Base-by-base conservation (phyloP, 2,797 vertebrate genomes). In the Girardinus metallicus region DNA sequence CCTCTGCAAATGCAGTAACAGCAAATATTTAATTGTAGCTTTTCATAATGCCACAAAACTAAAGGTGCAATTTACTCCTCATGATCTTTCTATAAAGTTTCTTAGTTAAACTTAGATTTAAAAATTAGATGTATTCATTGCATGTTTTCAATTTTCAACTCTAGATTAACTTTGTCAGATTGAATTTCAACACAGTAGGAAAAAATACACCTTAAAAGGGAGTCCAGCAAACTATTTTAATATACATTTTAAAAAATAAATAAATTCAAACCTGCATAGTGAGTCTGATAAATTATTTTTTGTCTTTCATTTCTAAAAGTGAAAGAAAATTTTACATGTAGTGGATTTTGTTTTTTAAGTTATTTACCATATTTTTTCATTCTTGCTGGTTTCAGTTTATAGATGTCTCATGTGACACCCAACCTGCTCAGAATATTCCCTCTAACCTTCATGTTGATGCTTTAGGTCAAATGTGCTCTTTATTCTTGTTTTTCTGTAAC, bases 21-120 rank as follows among this genome's bases (percentile, higher is more conserved):
- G 55, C 26, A 85, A 73, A 86, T 12, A 72, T 68, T 66, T 68
- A 77, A 49, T 2, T 44, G 12, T n/a, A 15, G 10, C 1, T n/a
- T 70, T 5, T 70, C n/a, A 41, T n/a, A 26, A 70, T n/a, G 11
- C 1, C 66, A 39, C 18, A 66, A 66, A 66, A 11, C 9, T 66
- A 23, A 66, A 23, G 21, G 18, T 66, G 18, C 2, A 66, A 66
- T 39, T 66, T 39, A 66, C 8, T 60, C 4, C 4, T 66, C 18
- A 36, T 39, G 10, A 66, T 9, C 34, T 36, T 36, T n/a, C 55
- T 12, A 60, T 21, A n/a, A n/a, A 15, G 29, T 62, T 5, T 31
- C 0, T 31, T 13, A 15, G 31, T 62, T 16, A 16, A 18, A 31
- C 15, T 16, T 62, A 31, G 29, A 34, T n/a, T 57, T 57, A 12